Percentiles rank a stretch among this genome's conserved stretches.
phyloP scores from a whole-genome alignment of 2,113 vertebrate species.

The Pangasianodon gigas region DNA sequence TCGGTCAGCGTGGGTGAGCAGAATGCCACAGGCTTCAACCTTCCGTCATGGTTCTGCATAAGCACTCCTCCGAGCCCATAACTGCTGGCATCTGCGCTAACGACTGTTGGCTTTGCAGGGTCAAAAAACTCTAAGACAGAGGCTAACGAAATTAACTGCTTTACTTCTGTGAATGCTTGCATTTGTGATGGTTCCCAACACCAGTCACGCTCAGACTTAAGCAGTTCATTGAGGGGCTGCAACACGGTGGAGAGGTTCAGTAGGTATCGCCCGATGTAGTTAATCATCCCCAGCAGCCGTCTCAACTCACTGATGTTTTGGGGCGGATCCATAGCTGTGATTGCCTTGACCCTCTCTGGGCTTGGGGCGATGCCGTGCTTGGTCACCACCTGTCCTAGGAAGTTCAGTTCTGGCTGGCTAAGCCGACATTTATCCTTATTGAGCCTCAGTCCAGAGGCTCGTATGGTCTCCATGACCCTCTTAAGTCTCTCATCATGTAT shows the following conservation, averaged over 20 bases:
- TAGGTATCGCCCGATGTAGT: neutral
- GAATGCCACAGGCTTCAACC: constrained; percentile 3
- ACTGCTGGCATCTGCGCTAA: constrained; percentile 8
- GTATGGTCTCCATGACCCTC: no score
- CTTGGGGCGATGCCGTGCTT: no score
- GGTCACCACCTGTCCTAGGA: no score
- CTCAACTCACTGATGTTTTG: no score
- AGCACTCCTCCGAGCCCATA: constrained; percentile 22
- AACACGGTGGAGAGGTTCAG: neutral
- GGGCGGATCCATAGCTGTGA: no score
- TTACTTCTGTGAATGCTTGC: constrained; percentile 3
- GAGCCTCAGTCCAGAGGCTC: no score
- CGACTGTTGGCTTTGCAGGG: neutral
- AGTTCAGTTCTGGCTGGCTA: no score
- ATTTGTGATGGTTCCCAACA: neutral
- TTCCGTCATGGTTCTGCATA: constrained; percentile 1
- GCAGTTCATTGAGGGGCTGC: constrained; percentile 19
- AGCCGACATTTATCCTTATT: no score
- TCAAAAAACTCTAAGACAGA: constrained; percentile 21
- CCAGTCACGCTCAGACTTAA: constrained; percentile 3
- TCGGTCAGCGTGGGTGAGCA: constrained; percentile 7
- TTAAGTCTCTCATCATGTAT: no score
- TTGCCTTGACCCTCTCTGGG: no score
- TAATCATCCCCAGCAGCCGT: no score
- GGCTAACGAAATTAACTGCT: neutral